Conservation (phyloP, 2,888 invertebrate species). For the Argyresthia albistria region DNA sequence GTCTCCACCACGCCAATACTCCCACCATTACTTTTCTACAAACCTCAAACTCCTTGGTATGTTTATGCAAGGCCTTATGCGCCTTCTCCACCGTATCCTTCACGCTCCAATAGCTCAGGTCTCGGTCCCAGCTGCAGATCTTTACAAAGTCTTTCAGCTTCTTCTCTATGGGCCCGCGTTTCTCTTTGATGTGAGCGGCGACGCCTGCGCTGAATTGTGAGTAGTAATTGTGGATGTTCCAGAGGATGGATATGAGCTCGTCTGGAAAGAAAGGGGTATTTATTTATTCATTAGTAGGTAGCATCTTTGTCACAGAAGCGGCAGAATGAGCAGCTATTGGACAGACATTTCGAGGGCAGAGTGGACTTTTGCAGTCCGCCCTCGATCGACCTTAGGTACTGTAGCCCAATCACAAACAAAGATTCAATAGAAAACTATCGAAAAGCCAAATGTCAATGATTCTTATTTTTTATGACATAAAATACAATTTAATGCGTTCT, state of each 20-base stretch:
- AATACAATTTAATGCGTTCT: too few relatives aligned
- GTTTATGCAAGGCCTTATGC: constrained; percentile 89
- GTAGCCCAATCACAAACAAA: too few relatives aligned
- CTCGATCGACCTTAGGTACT: too few relatives aligned
- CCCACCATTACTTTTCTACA: constrained; percentile 10
- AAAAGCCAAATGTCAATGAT: too few relatives aligned
- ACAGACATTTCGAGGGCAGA: too few relatives aligned
- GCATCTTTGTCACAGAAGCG: too few relatives aligned
- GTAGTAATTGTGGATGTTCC: constrained; percentile 90
- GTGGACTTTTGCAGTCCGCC: too few relatives aligned
- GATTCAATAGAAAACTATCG: too few relatives aligned
- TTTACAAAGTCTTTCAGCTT: constrained; percentile 94
- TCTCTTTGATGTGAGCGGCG: constrained; percentile 73
- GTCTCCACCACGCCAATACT: too few relatives aligned
- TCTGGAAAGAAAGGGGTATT: constrained; percentile 35
- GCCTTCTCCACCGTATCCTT: constrained; percentile 91
- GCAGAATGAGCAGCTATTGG: too few relatives aligned
- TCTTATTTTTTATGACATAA: too few relatives aligned
- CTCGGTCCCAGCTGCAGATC: constrained; percentile 94
- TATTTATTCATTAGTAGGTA: too few relatives aligned
- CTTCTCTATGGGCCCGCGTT: constrained; percentile 89
- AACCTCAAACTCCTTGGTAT: constrained; percentile 87
- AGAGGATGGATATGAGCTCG: constrained; percentile 77
- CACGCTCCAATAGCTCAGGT: constrained; percentile 94
- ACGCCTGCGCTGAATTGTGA: constrained; percentile 82